Base-by-base conservation (phyloP, 2,888 invertebrate species). In the Ptilodon capucinus region DNA sequence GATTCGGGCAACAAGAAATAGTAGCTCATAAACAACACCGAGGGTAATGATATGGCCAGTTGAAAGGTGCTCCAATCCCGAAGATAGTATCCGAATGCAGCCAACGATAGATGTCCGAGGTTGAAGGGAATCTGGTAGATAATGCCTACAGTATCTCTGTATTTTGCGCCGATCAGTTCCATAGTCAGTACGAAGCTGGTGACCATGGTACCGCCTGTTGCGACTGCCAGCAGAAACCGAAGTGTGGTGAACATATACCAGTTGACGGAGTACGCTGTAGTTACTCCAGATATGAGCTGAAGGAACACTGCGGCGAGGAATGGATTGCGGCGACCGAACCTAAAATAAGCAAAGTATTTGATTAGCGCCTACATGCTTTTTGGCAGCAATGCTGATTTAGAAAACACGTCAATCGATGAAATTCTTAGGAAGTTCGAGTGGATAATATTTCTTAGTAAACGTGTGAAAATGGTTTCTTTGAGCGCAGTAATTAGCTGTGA, bases 131-230 rank as follows among this genome's bases (percentile, higher is more conserved):
- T 95, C 91, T 89, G 91, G 57, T 87, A 90, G 51, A 94, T 92
- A 57, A 94, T 94, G 34, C 95, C 95, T 34, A 95, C 94, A 89
- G 96, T 95, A 2, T 92, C 93, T 57, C 93, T 88, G 61, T 91
- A 91, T 63, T 86, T 88, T 0, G 91, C 81, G 0, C 94, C 94
- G 44, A 94, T 92, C 18, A 94, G 78, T 74, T 95, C 95, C 94
- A 94, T 94, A 7, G 93, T 91, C 4, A 94, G 84, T 2, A 94
- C 94, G 57, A 95, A 95, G 71, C 94, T 94, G 38, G 95, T 95
- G 42, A 95, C 94, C 95, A 97, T 97, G 0, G 95, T 95, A 30
- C 97, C 97, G 39, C 96, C 96, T 1, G 95, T 96, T 8, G 95
- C 95, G 18, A 95, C 90, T 0, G 95, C 96, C 11, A 94, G 92